phyloP scores from a whole-genome alignment of 2,113 vertebrate genomes.

The Arothron firmamentum region DNA sequence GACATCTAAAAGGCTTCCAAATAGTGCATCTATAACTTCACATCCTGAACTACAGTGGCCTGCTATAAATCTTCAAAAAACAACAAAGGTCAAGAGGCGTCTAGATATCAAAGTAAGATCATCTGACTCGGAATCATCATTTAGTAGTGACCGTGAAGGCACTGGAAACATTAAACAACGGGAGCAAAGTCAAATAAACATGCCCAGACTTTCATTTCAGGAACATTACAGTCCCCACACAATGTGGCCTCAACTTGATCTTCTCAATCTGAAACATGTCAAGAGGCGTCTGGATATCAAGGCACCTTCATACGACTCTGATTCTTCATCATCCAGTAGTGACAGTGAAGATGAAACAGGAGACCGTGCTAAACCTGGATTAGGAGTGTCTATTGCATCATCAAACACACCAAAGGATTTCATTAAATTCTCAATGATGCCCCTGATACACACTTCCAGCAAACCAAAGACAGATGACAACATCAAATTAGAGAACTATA shows the following conservation, averaged over 20 bases:
- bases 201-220: background rate
- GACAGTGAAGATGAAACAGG: conserved; percentile 6
- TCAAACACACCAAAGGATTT: conserved; percentile 11
- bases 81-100: background rate
- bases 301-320: background rate
- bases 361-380: conserved; percentile 12
- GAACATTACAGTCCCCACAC: too few species aligned
- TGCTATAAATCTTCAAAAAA: background rate
- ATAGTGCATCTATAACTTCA: too few species aligned
- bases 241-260: background rate
- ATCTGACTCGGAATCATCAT: conserved; percentile 13
- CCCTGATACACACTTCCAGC: background rate
- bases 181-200: background rate
- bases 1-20: too few species aligned
- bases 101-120: conserved; percentile 18
- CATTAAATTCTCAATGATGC: background rate
- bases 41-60: background rate
- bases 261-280: background rate
- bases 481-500: conserved; percentile 55
- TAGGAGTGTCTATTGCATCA: conserved; percentile 2
- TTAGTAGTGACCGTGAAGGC: conserved; percentile 31
- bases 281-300: conserved; percentile 1
- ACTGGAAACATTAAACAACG: background rate
- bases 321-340: conserved; percentile 20
- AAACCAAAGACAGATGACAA: conserved; percentile 23